Evolutionary conservation across 2,113 vertebrate genomes (phyloP), one percentile per base, ranked within the genome.

Genomic region (Gobiocypris rarus): DNA sequence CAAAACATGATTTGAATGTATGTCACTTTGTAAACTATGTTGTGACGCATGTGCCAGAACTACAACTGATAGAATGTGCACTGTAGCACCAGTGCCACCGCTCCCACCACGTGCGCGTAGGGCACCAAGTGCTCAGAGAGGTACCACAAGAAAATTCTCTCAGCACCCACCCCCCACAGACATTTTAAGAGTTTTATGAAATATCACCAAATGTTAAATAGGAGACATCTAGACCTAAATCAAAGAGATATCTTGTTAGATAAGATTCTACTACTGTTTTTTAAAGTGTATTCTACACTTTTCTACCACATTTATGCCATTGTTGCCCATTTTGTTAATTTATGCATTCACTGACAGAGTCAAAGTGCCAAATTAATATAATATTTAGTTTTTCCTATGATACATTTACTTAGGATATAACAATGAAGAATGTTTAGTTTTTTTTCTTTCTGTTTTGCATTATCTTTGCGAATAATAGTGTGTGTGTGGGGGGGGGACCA

Each of bases 391-490:
- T 70, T n/a, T n/a, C n/a, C n/a, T 71, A 7, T 43, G 5, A 43
- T 43, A 24, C 19, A 38, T 38, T 22, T 69, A 38, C 17, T 58
- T n/a, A 41, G 31, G 4, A n/a, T 13, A 41, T 26, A 75, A 75
- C 73, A 28, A 75, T 34, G 7, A n/a, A 22, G 13, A 77, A 77
- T 1, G 52, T 54, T 54, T 45, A 10, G 10, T 10, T 9, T 9
- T 10, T 31, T 75, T 54, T 74, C 43, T 52, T 56, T 58, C 50
- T 58, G 75, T 24, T 58, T 58, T 59, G 31, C 31, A 41, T 77
- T 24, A 58, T n/a, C 75, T 58, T 58, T 58, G 28, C 52, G 10
- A 59, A 34, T 41, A 24, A 48, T 19, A 52, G 14, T 50, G n/a
- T n/a, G n/a, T n/a, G n/a, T n/a, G n/a, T n/a, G n/a, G 26, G 71